Base-by-base conservation (phyloP, 2,113 vertebrate genomes). In the Corythornis madagascariensis region DNA sequence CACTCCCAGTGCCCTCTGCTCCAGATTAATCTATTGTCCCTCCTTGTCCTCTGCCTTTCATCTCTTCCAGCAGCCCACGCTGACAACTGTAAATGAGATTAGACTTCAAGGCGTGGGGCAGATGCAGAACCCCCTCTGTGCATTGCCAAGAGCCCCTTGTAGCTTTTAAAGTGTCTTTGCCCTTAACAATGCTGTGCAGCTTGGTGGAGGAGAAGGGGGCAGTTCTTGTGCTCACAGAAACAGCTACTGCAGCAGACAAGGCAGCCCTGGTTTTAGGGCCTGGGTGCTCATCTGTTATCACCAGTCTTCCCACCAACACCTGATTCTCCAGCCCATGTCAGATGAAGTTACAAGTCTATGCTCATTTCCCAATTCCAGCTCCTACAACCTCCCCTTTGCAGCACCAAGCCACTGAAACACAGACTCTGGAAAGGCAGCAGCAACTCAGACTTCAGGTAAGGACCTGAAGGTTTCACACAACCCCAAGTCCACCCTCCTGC, bases 71-170 rank as follows among this genome's bases (percentile, higher is more conserved):
- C 87, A 92, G 92, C 75, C 86, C 77, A 93, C 13, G 4, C 92
- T 93, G 87, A 96, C 92, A 96, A 97, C 90, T 97, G 95, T 84
- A 97, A 97, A 97, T 89, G 94, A 97, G 94, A 98, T 98, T 91
- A 97, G 96, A 83, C 81, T 83, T 78, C 19, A 61, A 96, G 90
- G 90, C 78, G 0, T 53, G 76, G 84, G 92, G 83, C 91, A 96
- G 91, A 94, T 82, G 91, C 92, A 83, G 92, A 92, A 35, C 18
- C 65, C 94, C 75, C 84, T 72, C 84, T 55, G 69, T 70, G 84
- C 38, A 73, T 35, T 91, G 86, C 83, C 89, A 85, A 78, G 92
- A 90, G 72, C 91, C 63, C 53, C 86, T 64, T 71, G 82, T 63
- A 71, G 67, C 70, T 89, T 94, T 93, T 90, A 67, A 92, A 92